Percentiles rank a stretch among this genome's conserved stretches.
These are phyloP conservation scores for Cataglyphis hispanica DNA, from an alignment of 1,140 invertebrate genomes.

Conservation along the genomic window DNA sequence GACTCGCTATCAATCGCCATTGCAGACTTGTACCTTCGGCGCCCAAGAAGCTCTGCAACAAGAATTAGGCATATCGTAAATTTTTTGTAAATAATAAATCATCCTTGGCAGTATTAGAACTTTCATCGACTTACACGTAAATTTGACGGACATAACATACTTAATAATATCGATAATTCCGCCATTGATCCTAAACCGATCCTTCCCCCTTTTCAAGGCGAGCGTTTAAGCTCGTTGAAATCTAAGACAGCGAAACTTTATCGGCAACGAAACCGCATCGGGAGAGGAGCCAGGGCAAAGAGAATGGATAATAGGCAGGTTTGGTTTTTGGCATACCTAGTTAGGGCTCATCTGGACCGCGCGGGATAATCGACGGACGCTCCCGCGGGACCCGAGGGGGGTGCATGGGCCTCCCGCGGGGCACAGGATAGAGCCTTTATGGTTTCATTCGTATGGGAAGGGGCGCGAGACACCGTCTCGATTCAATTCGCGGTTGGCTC, in stretches of 20 bases:
- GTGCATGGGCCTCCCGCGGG: constrained; percentile 73
- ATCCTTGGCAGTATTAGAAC: not conserved
- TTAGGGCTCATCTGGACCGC: constrained; percentile 54
- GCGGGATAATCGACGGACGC: constrained; percentile 77
- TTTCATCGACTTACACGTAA: not conserved
- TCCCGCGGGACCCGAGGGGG: constrained; percentile 61
- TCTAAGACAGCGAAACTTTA: constrained; percentile 26
- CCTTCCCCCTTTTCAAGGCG: not conserved
- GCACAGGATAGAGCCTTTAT: constrained; percentile 70
- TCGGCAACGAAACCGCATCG: constrained; percentile 7
- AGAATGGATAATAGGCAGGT: constrained; percentile 81
- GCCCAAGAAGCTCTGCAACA: constrained; percentile 92
- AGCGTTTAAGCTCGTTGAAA: not conserved
- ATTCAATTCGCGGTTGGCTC: constrained; percentile 82
- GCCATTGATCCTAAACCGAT: not conserved
- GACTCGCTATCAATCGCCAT: constrained; percentile 95
- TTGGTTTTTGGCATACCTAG: constrained; percentile 69
- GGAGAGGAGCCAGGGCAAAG: constrained; percentile 69
- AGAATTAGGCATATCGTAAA: not conserved
- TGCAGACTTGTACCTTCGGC: constrained; percentile 95
- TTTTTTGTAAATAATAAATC: not conserved
- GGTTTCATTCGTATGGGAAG: constrained; percentile 62
- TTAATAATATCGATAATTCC: constrained; percentile 1
- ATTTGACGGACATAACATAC: not conserved
- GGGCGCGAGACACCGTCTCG: constrained; percentile 74